Evolutionary conservation across 2,888 invertebrate species (phyloP), one percentile per base, ranked within the genome.

Genomic region (Chorisops tibialis): DNA sequence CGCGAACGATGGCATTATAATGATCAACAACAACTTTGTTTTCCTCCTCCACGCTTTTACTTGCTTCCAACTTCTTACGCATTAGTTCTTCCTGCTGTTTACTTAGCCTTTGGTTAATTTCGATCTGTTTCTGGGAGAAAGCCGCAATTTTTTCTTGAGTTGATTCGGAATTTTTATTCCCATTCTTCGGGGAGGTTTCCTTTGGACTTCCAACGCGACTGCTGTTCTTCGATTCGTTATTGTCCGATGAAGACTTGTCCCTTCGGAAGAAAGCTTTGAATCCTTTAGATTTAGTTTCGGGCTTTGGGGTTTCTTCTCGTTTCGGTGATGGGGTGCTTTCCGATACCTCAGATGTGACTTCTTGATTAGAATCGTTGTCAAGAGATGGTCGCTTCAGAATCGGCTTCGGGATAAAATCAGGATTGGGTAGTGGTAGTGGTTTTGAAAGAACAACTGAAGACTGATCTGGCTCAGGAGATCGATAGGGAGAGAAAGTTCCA

Each of bases 1-100:
- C 88, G 69, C 84, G 85, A 1, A 92, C 88, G 66, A 92, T 86
- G 72, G 87, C 90, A 16, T 88, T 88, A 70, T 92, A 92, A 72
- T 90, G 88, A 77, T 89, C 89, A 14, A 88, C 87, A 0, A 88
- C 85, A 0, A 86, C 86, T 73, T 82, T 84, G 1, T 85, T 82
- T 74, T 87, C 88, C 67, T 89, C 88, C 51, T 80, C 80, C 24
- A 70, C 69, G 16, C 63, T 64, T 62, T 68, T 67, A 9, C 70
- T 63, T n/a, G 63, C 60, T 48, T 69, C 68, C 6, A 69, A 43
- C 12, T 75, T 72, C 62, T 75, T 74, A 18, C 70, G 67, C 14
- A 75, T 73, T 3, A 72, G 72, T 9, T 66, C 64, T 35, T 75
- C 74, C 45, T 75, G 75, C 59, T 74, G 74, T 30, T 70, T 69